Evolutionary conservation across 2,797 vertebrate genomes (phyloP).

Genomic region (Coranthus polyacanthus): DNA sequence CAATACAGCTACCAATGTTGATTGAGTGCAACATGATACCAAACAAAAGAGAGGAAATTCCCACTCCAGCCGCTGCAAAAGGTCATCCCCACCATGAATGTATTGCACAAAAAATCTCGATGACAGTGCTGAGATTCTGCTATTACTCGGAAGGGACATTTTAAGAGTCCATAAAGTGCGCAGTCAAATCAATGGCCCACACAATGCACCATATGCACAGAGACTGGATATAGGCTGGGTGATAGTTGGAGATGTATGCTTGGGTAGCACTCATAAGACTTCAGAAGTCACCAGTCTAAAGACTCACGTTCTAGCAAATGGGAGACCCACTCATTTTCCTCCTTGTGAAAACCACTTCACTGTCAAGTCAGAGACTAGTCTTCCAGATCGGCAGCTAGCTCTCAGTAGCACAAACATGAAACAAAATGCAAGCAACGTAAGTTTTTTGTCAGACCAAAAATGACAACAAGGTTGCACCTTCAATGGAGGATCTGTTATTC

Average conservation of each 20-base stretch:
- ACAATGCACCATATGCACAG: neutral
- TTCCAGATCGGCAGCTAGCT: too few relatives aligned
- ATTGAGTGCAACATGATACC: slow-evolving; percentile 2
- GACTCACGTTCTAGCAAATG: neutral
- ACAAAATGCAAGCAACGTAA: too few relatives aligned
- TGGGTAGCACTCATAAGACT: neutral
- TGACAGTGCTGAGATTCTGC: neutral
- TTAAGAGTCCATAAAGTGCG: neutral
- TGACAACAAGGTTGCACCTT: neutral
- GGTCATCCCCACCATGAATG: neutral
- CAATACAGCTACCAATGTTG: too few relatives aligned
- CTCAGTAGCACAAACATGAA: too few relatives aligned
- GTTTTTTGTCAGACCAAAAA: neutral
- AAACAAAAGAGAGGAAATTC: neutral
- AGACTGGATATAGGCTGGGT: neutral
- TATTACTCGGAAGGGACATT: neutral
- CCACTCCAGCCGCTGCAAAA: neutral
- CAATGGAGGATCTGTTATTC: neutral
- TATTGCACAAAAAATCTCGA: neutral
- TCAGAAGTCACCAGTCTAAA: neutral
- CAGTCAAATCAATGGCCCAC: neutral
- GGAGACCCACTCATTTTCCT: neutral
- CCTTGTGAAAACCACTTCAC: neutral
- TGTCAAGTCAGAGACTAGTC: neutral
- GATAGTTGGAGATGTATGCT: neutral